Evolutionary conservation across 2,797 vertebrate genomes (phyloP).

Genomic region (Alca torda): DNA sequence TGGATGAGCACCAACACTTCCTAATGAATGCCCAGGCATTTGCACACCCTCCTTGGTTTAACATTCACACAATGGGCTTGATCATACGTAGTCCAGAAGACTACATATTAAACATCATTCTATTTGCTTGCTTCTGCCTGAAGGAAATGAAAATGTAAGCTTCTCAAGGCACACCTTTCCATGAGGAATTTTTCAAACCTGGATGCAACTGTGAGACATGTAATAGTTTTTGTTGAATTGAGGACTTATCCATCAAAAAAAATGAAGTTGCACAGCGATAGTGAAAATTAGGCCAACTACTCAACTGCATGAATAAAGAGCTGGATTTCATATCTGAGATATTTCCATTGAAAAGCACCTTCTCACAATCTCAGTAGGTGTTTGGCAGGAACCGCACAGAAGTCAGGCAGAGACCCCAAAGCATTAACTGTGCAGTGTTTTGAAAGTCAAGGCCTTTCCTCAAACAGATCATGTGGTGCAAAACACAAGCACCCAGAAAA

Average conservation of each 20-base stretch:
- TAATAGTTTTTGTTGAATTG: background rate
- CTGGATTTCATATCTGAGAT: background rate
- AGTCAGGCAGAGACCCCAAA: background rate
- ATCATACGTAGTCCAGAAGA: background rate
- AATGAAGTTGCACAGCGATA: background rate
- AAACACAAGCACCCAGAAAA: background rate
- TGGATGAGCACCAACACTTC: background rate
- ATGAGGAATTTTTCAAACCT: background rate
- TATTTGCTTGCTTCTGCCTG: background rate
- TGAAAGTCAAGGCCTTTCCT: background rate
- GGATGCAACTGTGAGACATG: background rate
- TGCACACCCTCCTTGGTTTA: background rate
- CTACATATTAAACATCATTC: background rate
- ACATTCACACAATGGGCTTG: background rate
- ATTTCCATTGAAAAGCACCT: background rate
- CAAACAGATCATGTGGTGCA: background rate
- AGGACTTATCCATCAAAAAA: background rate
- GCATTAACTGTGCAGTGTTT: background rate
- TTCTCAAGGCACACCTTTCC: background rate
- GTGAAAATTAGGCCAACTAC: background rate
- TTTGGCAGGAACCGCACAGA: background rate
- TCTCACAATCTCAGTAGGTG: background rate
- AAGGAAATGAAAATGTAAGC: background rate
- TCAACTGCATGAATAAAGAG: background rate
- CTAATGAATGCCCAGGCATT: background rate